Percentiles rank a stretch among this genome's conserved stretches.
phyloP scores from a whole-genome alignment of 1,140 invertebrate species.

The Bombus waltoni region DNA sequence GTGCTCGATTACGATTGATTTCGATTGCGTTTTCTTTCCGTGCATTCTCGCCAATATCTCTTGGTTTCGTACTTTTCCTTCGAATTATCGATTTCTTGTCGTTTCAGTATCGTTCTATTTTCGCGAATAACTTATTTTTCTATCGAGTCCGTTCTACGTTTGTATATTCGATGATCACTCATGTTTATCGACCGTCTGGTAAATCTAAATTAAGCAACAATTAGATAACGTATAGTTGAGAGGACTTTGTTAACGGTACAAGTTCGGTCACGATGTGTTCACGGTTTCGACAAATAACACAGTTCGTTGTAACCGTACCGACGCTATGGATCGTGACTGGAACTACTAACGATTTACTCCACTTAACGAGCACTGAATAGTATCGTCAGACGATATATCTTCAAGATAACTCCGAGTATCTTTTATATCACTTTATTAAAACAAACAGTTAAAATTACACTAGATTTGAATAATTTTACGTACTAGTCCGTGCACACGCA shows the following conservation, averaged over 20 bases:
- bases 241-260: neutral
- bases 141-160: neutral
- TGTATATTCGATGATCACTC: neutral
- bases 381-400: neutral
- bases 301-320: neutral
- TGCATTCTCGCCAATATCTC: neutral
- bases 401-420: no score
- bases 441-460: no score
- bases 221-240: neutral
- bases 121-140: no score
- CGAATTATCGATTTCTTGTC: no score
- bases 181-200: neutral
- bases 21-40: slow-evolving; percentile 1
- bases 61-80: no score
- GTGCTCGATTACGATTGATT: slow-evolving; percentile 39
- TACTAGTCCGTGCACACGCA: no score
- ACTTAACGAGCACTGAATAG: neutral
- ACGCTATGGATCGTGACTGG: neutral
- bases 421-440: no score
- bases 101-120: no score
- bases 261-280: neutral
- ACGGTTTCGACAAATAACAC: slow-evolving; percentile 11
- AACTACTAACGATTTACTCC: neutral
- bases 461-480: no score
- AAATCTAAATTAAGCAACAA: neutral